Evolutionary conservation across 2,113 vertebrate species (phyloP).

Genomic region (Cyanoramphus novaezelandiae): DNA sequence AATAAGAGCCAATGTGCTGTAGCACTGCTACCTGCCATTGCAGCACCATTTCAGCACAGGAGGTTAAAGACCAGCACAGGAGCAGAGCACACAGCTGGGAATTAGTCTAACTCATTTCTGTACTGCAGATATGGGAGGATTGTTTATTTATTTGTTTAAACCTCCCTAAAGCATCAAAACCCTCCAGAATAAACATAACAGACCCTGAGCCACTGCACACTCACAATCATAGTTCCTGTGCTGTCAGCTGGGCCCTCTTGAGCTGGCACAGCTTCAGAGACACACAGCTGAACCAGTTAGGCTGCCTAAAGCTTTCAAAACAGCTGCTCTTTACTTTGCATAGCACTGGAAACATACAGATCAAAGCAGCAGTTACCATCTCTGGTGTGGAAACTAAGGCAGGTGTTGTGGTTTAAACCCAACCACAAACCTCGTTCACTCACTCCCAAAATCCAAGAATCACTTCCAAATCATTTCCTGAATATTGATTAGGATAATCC

Average conservation of each 20-base stretch:
- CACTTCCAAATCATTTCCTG: background rate
- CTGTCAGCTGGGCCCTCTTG: background rate
- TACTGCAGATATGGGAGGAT: background rate
- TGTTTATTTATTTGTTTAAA: background rate
- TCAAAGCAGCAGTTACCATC: background rate
- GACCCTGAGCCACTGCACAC: background rate
- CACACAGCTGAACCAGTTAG: background rate
- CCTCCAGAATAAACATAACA: background rate
- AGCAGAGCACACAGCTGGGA: background rate
- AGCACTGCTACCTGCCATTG: background rate
- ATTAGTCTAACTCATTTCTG: background rate
- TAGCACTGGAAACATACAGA: background rate
- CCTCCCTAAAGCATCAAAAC: background rate
- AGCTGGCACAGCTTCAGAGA: background rate
- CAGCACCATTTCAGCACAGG: accelerated
- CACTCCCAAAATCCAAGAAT: no score
- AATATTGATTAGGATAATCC: background rate
- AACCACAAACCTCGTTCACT: no score
- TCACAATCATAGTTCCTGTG: background rate
- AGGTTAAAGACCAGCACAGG: background rate
- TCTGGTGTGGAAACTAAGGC: background rate
- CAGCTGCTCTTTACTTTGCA: background rate
- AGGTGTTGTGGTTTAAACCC: background rate
- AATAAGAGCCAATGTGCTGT: accelerated
- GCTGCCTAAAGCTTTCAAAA: background rate